A percentile compares a stretch with the other conserved stretches of the same genome.
Evolutionary conservation across 2,888 invertebrate species (phyloP).

Genomic region (Anoncus sp.): DNA sequence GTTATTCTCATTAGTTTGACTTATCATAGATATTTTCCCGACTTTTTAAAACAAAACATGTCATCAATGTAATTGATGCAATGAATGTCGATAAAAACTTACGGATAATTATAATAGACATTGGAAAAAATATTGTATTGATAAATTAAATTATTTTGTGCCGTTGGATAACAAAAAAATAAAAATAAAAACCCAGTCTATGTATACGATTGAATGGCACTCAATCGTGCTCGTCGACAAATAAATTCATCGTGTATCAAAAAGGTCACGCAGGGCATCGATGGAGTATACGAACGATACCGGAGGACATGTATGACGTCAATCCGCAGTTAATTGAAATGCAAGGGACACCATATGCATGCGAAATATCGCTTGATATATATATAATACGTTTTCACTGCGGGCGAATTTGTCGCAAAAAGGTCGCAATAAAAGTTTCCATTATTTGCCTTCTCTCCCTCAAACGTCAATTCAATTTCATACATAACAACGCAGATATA

Average conservation of each 20-base stretch:
- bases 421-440: slow-evolving; percentile 21
- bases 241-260: neutral
- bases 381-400: slow-evolving; percentile 12
- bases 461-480: slow-evolving; percentile 33
- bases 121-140: neutral
- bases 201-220: neutral
- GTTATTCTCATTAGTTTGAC: neutral
- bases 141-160: neutral
- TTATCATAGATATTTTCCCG: neutral
- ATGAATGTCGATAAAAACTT: neutral
- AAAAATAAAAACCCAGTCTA: neutral
- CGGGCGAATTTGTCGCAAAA: slow-evolving; percentile 1
- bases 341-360: slow-evolving; percentile 15
- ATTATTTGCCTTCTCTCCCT: slow-evolving; percentile 18
- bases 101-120: neutral
- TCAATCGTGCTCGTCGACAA: neutral
- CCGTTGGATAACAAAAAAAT: neutral
- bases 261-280: neutral
- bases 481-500: neutral
- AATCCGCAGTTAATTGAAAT: slow-evolving; percentile 25
- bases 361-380: slow-evolving; percentile 3
- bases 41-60: neutral
- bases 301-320: slow-evolving; percentile 2
- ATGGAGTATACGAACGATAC: slow-evolving; percentile 11
- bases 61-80: neutral